Evolutionary conservation across 2,113 vertebrate genomes (phyloP).

Genomic region (Equus przewalskii): DNA sequence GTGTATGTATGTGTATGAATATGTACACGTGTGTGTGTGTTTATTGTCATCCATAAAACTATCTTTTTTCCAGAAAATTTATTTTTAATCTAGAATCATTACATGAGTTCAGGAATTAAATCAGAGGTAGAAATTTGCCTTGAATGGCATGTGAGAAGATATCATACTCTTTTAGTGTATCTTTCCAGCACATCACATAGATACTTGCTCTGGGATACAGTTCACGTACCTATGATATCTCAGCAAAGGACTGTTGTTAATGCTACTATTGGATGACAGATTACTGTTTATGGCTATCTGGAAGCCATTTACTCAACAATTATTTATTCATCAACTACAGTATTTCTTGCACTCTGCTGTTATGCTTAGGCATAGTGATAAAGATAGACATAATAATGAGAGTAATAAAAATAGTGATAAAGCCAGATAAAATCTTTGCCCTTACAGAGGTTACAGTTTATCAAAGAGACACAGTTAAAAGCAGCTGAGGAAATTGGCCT

Average conservation of each 20-base stretch:
- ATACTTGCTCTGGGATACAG: background rate
- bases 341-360: background rate
- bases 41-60: background rate
- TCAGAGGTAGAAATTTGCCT: constrained; percentile 34
- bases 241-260: background rate
- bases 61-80: background rate
- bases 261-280: background rate
- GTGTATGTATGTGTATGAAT: background rate
- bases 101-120: constrained; percentile 22
- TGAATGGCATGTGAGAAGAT: background rate
- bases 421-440: constrained; percentile 47
- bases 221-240: background rate
- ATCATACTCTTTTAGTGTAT: background rate
- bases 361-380: background rate
- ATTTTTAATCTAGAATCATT: constrained; percentile 34
- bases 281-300: background rate
- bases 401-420: constrained; percentile 49
- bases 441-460: constrained; percentile 51
- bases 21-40: background rate
- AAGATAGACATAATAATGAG: constrained; percentile 37
- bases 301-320: constrained; percentile 40
- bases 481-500: constrained; percentile 55
- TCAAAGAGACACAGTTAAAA: constrained; percentile 55
- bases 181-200: background rate
- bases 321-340: constrained; percentile 35